A percentile compares a stretch with the other conserved stretches of the same genome.
phyloP scores from a whole-genome alignment of 1,140 invertebrate species.

The Drosophila repletoides region DNA sequence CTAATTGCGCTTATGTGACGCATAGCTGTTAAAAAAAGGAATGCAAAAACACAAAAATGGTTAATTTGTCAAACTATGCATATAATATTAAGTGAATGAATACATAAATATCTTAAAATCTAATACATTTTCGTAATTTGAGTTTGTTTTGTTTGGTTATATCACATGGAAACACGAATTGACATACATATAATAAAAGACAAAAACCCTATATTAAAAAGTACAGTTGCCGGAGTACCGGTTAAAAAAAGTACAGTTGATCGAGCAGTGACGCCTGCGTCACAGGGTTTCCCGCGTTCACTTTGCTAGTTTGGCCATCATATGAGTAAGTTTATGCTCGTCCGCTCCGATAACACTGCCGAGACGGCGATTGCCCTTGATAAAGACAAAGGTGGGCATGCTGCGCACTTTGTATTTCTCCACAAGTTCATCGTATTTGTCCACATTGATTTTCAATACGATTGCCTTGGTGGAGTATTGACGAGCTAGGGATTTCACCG shows the following conservation, averaged over 20 bases:
- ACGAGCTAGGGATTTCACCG: slow-evolving; percentile 35
- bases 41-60: neutral
- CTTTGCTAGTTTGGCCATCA: slow-evolving; percentile 43
- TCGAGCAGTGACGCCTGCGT: neutral
- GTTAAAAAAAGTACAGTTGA: no score
- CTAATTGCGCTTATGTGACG: no score
- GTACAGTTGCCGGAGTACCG: no score
- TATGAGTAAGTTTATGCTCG: slow-evolving; percentile 44
- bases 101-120: no score
- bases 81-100: no score
- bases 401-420: slow-evolving; percentile 39
- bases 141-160: no score
- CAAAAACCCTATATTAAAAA: no score
- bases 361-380: slow-evolving; percentile 21
- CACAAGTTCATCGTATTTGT: slow-evolving; percentile 49
- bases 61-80: slow-evolving; percentile 1
- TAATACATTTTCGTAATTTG: no score
- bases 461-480: slow-evolving; percentile 45
- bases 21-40: no score
- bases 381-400: slow-evolving; percentile 63
- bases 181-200: no score
- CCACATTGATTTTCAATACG: slow-evolving; percentile 55
- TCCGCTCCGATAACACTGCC: slow-evolving; percentile 45
- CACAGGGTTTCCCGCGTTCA: neutral
- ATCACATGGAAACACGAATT: no score